Base-by-base conservation (phyloP, 2,888 invertebrate genomes). In the Drosophila tanythrix region DNA sequence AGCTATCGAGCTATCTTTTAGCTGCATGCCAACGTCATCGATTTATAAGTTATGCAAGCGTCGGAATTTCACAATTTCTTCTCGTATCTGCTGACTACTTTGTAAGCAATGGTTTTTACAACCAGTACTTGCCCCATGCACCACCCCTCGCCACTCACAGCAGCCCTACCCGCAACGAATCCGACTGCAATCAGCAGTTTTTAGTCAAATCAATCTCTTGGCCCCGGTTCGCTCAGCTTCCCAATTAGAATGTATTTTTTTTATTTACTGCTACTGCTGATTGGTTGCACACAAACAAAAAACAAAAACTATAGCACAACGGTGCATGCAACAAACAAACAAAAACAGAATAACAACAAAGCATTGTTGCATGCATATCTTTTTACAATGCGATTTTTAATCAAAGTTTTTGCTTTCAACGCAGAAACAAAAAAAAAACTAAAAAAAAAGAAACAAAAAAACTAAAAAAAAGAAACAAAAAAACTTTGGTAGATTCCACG, bases 41-140 rank as follows among this genome's bases (percentile, higher is more conserved):
- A 89, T 85, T 85, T 85, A 85, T 85, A 85, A 85, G 89, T 88
- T 85, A 85, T 85, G 89, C 85, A 88, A 84, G 69, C 72, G 73
- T 58, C 56, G 29, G 43, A 52, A 36, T 35, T 46, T 43, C 62
- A 29, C 62, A 55, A 63, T 71, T 52, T 53, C 64, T 51, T 40
- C 15, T 56, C 55, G 63, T 63, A 63, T 52, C 66, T 83, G 76
- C 79, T 73, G 81, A 76, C 78, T 86, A 79, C 86, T 83, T 89
- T 89, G 85, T 85, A 83, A 81, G 89, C 87, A 76, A 73, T 69
- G 89, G 74, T 69, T 86, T 84, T 86, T 87, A 76, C 57, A 72
- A 21, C 52, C 7, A 38, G 13, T 38, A 38, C 74, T 73, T 73
- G 72, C 71, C 58, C 18, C 18, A 10, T 35, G 71, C 77, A 21